Percentiles rank a stretch among this genome's conserved stretches.
phyloP scores from a whole-genome alignment of 2,797 vertebrate species.

The Sitta carolinensis region DNA sequence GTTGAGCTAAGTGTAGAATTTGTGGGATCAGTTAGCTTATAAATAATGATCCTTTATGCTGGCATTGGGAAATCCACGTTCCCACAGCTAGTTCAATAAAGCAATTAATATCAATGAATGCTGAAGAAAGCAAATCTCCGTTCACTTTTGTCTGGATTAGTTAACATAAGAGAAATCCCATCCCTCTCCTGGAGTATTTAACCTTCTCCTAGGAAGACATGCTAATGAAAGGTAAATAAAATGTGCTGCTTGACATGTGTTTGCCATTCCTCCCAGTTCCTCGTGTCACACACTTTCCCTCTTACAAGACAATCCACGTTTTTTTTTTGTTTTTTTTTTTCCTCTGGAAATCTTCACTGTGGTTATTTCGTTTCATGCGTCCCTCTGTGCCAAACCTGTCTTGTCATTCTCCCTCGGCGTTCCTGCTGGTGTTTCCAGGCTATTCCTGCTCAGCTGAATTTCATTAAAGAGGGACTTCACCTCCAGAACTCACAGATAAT shows the following conservation, averaged over 20 bases:
- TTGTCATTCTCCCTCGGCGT: conserved; percentile 72
- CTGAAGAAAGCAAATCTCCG: conserved; percentile 78
- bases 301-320: conserved; percentile 72
- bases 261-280: conserved; percentile 78
- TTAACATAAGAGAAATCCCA: conserved; percentile 72
- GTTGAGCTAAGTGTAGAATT: conserved; percentile 78
- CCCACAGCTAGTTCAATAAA: conserved; percentile 79
- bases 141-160: conserved; percentile 75
- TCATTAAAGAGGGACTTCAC: conserved; percentile 73
- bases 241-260: conserved; percentile 79
- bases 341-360: conserved; percentile 63
- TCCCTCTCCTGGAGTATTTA: conserved; percentile 63
- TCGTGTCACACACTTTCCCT: conserved; percentile 75
- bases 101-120: conserved; percentile 81
- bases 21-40: conserved; percentile 79
- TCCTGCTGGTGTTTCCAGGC: conserved; percentile 65
- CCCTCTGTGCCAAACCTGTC: conserved; percentile 75
- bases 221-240: conserved; percentile 80
- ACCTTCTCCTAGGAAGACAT: conserved; percentile 76
- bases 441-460: conserved; percentile 81
- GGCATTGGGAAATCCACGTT: conserved; percentile 76
- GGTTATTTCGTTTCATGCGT: conserved; percentile 63
- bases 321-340: conserved; percentile 49
- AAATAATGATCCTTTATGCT: conserved; percentile 79
- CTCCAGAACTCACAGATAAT: conserved; percentile 70